phyloP scores from a whole-genome alignment of 2,113 vertebrate genomes.

The Dicrurus megarhynchus region DNA sequence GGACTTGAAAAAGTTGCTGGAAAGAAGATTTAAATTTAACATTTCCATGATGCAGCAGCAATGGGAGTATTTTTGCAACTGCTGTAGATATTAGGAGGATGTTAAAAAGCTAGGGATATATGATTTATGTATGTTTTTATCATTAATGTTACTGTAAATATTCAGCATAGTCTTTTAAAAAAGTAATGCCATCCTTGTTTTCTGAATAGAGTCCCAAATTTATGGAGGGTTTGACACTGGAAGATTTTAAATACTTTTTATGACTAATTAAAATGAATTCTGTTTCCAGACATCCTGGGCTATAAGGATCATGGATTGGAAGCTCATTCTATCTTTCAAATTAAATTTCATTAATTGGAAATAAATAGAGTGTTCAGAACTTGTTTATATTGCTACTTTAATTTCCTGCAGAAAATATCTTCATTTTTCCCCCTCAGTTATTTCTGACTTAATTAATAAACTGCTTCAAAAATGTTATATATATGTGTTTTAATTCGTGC shows the following conservation, averaged over 20 bases:
- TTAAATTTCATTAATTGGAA: constrained; percentile 38
- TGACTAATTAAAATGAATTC: background rate
- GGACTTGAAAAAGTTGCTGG: background rate
- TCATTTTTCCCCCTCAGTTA: background rate
- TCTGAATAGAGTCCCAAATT: background rate
- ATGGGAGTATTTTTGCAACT: background rate
- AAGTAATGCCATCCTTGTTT: background rate
- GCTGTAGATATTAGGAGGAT: background rate
- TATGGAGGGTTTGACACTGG: background rate
- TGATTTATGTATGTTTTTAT: background rate
- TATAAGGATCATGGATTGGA: background rate
- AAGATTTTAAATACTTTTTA: background rate
- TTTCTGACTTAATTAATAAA: constrained; percentile 24
- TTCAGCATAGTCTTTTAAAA: background rate
- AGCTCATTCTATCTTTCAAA: background rate
- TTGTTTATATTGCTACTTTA: background rate
- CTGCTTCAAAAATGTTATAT: background rate
- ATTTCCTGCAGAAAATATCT: constrained; percentile 10
- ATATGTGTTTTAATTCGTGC: too few relatives aligned
- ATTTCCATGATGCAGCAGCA: background rate
- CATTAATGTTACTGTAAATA: background rate
- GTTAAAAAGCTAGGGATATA: background rate
- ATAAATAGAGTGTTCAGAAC: constrained; percentile 15
- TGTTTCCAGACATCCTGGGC: background rate
- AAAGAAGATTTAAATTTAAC: background rate